Base-by-base conservation (phyloP, 2,797 vertebrate species). In the Acanthurus lineatus region DNA sequence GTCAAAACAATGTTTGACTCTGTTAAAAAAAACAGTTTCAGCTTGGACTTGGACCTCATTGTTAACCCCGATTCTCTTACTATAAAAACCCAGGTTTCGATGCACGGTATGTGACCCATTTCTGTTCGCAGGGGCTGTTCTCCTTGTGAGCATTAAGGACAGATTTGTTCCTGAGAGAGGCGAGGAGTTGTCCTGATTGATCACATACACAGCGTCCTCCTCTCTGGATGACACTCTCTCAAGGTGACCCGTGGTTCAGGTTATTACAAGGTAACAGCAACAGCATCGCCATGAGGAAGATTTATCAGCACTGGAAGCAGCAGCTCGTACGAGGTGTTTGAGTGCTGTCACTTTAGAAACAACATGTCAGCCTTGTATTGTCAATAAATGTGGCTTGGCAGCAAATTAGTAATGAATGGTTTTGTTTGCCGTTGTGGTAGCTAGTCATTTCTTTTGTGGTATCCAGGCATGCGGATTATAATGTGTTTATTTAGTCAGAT, bases 1-100 rank as follows among this genome's bases (percentile, higher is more conserved):
- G 85, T 91, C 85, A 88, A 89, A 91, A 84, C 75, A 86, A 84
- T 82, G 77, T 91, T 89, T 79, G 63, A 52, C 83, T 82, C 59
- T 61, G 56, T 59, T 53, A 64, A 53, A 62, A 17, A 25, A 48
- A 14, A 35, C 38, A 0, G 54, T 65, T 81, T 83, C 67, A 66
- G 68, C 69, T 54, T 44, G 57, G 69, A 73, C 77, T 57, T 51
- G 75, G n/a, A n/a, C 53, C 59, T 78, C 69, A 44, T 0, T 56
- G 45, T 88, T 79, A 77, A 79, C 67, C 69, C 42, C 44, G 48
- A 40, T 82, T 79, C 40, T 63, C 45, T 63, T n/a, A 19, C 72
- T 62, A 49, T 32, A 60, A 77, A 70, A 82, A 25, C 22, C 54
- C 52, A 73, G 76, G 75, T 81, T 81, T 49, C 25, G 47, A 58